phyloP scores from a whole-genome alignment of 2,113 vertebrate species.

The Carettochelys insculpta region DNA sequence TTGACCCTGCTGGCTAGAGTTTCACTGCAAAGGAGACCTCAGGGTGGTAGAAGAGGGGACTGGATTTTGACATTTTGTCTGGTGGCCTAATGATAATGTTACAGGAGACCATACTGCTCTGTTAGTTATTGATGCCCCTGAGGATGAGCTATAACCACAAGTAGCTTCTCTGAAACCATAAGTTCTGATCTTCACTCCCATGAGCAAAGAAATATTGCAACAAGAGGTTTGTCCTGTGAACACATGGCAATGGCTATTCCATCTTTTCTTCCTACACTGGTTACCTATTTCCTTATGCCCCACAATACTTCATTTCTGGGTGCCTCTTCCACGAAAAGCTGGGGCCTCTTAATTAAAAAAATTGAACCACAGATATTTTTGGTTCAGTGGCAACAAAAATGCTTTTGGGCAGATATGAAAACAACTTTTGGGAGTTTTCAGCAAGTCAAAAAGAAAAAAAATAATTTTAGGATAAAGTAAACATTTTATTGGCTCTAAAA shows the following conservation, averaged over 20 bases:
- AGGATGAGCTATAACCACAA: neutral
- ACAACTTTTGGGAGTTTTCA: too few species aligned
- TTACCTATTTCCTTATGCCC: neutral
- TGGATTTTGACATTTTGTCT: neutral
- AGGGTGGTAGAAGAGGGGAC: neutral
- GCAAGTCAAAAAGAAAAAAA: too few species aligned
- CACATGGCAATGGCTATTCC: neutral
- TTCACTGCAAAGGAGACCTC: neutral
- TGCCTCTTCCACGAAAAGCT: neutral
- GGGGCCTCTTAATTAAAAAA: neutral
- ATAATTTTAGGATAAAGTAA: too few species aligned
- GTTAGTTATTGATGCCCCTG: neutral
- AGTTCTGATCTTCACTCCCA: neutral
- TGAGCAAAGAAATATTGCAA: neutral
- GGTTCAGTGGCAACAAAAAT: too few species aligned
- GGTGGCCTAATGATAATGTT: neutral
- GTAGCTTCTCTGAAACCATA: accelerated
- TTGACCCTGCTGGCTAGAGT: too few species aligned
- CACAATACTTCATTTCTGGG: neutral
- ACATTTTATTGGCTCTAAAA: too few species aligned
- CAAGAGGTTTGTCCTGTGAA: neutral
- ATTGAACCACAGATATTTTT: neutral
- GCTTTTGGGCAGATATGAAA: too few species aligned
- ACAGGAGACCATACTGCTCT: neutral
- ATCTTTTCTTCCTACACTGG: neutral